Evolutionary conservation across 2,888 invertebrate species (phyloP).

Genomic region (Ephialtes manifestator): DNA sequence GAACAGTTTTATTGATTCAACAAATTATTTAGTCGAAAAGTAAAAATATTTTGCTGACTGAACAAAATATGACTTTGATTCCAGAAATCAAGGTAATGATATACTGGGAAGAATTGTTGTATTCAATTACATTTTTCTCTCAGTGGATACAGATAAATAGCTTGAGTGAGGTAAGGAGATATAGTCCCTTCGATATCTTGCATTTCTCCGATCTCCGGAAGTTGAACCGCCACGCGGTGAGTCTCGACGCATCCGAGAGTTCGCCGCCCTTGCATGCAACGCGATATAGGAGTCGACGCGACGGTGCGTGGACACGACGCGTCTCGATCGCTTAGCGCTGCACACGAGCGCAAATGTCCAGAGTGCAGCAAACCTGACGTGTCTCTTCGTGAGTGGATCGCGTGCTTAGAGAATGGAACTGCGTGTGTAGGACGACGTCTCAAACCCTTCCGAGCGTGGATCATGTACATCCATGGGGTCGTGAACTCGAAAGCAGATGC

Average conservation of each 20-base stretch:
- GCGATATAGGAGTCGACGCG: slow-evolving; percentile 15
- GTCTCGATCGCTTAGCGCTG: slow-evolving; percentile 35
- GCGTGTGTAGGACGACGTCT: slow-evolving; percentile 23
- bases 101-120: no score
- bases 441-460: slow-evolving; percentile 35
- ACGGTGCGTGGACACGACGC: slow-evolving; percentile 15
- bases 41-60: no score
- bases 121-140: no score
- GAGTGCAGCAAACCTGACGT: slow-evolving; percentile 6
- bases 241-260: slow-evolving; percentile 33
- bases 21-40: no score
- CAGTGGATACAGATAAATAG: no score
- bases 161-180: slow-evolving; percentile 23
- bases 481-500: slow-evolving; percentile 18
- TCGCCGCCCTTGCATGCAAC: slow-evolving; percentile 55
- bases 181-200: slow-evolving; percentile 39
- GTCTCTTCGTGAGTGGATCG: slow-evolving; percentile 40
- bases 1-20: no score
- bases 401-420: slow-evolving; percentile 44
- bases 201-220: slow-evolving; percentile 47
- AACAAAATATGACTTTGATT: no score
- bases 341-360: slow-evolving; percentile 21
- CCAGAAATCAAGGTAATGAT: no score
- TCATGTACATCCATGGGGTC: slow-evolving; percentile 5
- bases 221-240: slow-evolving; percentile 34